Evolutionary conservation across 2,797 vertebrate genomes (phyloP).

Genomic region (Valencia hispanica): DNA sequence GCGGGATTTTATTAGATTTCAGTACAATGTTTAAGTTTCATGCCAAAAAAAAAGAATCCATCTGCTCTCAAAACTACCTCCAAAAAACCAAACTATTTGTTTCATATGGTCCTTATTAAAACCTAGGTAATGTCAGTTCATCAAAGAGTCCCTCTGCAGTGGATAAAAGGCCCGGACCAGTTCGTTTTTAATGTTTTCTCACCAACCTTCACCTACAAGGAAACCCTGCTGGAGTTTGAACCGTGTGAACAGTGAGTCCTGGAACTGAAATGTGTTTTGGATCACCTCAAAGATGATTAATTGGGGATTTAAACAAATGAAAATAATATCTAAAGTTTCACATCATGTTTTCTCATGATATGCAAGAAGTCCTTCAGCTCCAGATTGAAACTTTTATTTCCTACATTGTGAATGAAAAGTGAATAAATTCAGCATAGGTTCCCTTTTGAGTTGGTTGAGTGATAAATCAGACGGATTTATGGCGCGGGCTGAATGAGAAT

Average conservation of each 20-base stretch:
- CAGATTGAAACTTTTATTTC: constrained; percentile 14
- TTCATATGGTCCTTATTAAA: background rate
- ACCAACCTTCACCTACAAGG: background rate
- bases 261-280: constrained; percentile 9
- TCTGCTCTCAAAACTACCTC: background rate
- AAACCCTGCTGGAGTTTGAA: constrained; percentile 6
- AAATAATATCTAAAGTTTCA: constrained; percentile 31
- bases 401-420: constrained; percentile 19
- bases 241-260: constrained; percentile 5
- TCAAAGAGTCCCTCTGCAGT: background rate
- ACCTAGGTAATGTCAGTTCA: background rate
- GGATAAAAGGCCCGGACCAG: background rate
- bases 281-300: constrained; percentile 6
- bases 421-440: constrained; percentile 18
- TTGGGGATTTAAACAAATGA: constrained; percentile 22
- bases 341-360: constrained; percentile 17
- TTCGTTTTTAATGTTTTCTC: constrained; percentile 14
- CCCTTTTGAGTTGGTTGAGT: constrained; percentile 20
- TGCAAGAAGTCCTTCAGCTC: constrained; percentile 20
- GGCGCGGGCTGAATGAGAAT: constrained; percentile 16
- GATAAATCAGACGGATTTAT: constrained; percentile 30
- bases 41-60: background rate
- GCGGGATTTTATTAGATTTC: background rate
- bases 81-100: background rate
- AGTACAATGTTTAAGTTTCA: background rate